Percentiles rank a stretch among this genome's conserved stretches.
These are phyloP conservation scores for Dendrocopos noguchii DNA, from an alignment of 2,113 vertebrate genomes.

Conservation along the genomic window DNA sequence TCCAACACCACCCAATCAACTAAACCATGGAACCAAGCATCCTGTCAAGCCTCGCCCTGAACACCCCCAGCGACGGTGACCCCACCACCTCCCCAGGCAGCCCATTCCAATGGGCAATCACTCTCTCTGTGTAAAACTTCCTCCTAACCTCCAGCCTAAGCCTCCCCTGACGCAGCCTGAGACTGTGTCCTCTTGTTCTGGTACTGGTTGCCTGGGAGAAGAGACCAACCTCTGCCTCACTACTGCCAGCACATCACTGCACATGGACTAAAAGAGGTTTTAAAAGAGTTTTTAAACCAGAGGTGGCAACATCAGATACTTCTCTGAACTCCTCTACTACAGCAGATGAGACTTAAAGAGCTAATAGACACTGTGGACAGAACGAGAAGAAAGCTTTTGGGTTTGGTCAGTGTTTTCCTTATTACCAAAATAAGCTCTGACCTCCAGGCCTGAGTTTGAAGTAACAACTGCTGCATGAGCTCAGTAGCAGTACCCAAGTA, in stretches of 20 bases:
- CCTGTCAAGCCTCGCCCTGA: too few species aligned
- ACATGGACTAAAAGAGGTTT: not conserved
- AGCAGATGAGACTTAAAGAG: not conserved
- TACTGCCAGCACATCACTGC: not conserved
- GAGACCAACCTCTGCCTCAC: too few species aligned
- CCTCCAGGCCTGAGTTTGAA: not conserved
- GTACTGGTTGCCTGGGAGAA: too few species aligned
- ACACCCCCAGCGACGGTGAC: too few species aligned
- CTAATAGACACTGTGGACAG: not conserved
- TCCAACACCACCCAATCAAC: too few species aligned
- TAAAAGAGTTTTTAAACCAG: not conserved
- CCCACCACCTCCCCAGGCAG: too few species aligned
- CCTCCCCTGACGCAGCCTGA: too few species aligned
- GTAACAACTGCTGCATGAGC: not conserved
- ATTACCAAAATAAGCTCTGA: not conserved
- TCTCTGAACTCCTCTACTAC: not conserved
- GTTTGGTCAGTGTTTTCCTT: not conserved
- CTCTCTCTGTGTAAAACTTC: too few species aligned
- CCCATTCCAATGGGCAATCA: too few species aligned
- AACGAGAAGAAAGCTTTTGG: not conserved
- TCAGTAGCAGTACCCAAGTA: not conserved
- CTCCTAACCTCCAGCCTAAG: too few species aligned
- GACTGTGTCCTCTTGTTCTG: too few species aligned
- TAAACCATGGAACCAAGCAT: too few species aligned
- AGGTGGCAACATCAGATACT: not conserved